Percentiles rank a stretch among this genome's conserved stretches.
phyloP scores from a whole-genome alignment of 1,140 invertebrate species.

The Euschistus heros region DNA sequence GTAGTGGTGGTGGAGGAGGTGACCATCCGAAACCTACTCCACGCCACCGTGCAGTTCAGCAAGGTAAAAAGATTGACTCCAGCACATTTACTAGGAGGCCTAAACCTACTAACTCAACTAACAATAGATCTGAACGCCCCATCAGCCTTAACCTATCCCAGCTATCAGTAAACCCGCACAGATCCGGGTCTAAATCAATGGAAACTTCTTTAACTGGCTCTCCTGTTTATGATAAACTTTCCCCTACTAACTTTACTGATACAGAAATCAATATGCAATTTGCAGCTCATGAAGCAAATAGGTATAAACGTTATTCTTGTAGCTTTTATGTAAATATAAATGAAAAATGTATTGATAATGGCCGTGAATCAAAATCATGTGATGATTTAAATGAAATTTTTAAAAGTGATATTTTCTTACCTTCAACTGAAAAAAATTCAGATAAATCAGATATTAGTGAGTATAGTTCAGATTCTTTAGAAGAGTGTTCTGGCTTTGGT shows the following conservation, averaged over 20 bases:
- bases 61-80: constrained; percentile 37
- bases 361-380: constrained; percentile 26
- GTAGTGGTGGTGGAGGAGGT: constrained; percentile 28
- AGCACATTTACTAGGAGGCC: constrained; percentile 36
- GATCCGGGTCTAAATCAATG: constrained; percentile 24
- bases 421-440: constrained; percentile 16
- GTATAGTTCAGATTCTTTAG: constrained; percentile 63
- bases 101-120: constrained; percentile 32
- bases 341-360: constrained; percentile 23
- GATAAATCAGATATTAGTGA: constrained; percentile 39
- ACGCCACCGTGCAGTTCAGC: constrained; percentile 32
- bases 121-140: constrained; percentile 5
- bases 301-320: constrained; percentile 28
- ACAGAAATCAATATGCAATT: constrained; percentile 23
- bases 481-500: constrained; percentile 51
- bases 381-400: constrained; percentile 26
- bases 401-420: constrained; percentile 19
- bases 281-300: constrained; percentile 21
- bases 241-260: constrained; percentile 25
- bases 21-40: constrained; percentile 37
- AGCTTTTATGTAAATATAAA: constrained; percentile 35
- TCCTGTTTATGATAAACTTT: constrained; percentile 37
- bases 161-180: constrained; percentile 22
- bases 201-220: constrained; percentile 38
- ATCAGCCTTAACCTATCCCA: constrained; percentile 22